Evolutionary conservation across 2,113 vertebrate genomes (phyloP).

Genomic region (Lepus europaeus): DNA sequence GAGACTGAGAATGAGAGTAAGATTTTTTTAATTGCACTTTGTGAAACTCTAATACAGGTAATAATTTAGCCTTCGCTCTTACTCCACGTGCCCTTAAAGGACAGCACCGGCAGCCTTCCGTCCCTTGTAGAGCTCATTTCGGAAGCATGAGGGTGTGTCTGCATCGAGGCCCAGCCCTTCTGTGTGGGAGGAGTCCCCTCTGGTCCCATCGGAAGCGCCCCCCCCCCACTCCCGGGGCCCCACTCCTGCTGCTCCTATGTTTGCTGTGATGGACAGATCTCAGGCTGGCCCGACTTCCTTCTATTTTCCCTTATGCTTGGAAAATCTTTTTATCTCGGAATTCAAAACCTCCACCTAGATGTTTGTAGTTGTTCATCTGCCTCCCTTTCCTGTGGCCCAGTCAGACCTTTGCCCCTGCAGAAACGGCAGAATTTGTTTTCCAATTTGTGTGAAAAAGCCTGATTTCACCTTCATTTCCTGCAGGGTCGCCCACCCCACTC

Average conservation of each 20-base stretch:
- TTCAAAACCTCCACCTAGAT: background rate
- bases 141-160: background rate
- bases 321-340: background rate
- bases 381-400: background rate
- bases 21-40: background rate
- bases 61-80: conserved; percentile 15
- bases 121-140: background rate
- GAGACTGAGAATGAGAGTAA: background rate
- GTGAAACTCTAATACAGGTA: conserved; percentile 19
- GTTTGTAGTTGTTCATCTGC: background rate
- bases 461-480: background rate
- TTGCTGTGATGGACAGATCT: background rate
- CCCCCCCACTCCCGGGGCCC: too few species aligned
- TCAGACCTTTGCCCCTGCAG: background rate
- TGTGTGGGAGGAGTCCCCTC: background rate
- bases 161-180: background rate
- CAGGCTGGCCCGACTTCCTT: background rate
- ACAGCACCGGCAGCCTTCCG: background rate
- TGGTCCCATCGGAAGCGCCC: background rate
- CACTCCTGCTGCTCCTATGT: background rate
- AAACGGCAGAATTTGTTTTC: background rate
- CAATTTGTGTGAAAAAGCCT: background rate
- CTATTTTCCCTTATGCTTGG: background rate
- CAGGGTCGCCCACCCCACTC: background rate
- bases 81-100: background rate